Base-by-base conservation (phyloP, 1,140 invertebrate species). In the Cecropterus lyciades region DNA sequence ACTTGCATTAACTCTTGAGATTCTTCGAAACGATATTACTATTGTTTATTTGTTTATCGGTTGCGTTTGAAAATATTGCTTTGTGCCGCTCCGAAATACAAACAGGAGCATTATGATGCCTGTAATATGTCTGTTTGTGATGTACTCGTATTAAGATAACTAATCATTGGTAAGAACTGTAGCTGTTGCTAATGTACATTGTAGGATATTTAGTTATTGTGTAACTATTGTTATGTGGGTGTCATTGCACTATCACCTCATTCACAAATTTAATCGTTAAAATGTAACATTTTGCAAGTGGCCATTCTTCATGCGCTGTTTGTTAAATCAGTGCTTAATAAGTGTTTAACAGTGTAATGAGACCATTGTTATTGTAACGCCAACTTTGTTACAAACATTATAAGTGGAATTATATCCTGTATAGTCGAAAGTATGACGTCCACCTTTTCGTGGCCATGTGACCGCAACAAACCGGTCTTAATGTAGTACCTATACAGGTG, bases 401-500 rank as follows among this genome's bases (percentile, higher is more conserved):
- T 17, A 46, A 45, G 43, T 45, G 14, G 17, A 59, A 20, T 37
- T 52, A 30, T 17, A 15, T 43, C 30, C 64, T 57, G 3, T 67
- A 69, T 55, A 63, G 70, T 73, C 62, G 69, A 77, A 83, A 79
- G 79, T 82, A 75, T 79, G 77, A 79, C 75, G 70, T 60, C 51
- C 65, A 71, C 72, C 63, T 76, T 77, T 84, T 77, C 74, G 77
- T 82, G 75, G 78, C 79, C 73, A 75, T 64, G 74, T 79, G 80
- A 82, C 80, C 75, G 67, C 75, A 70, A 59, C 62, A 67, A 81
- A 88, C 85, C 78, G 82, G 85, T 88, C 74, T 65, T 56, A 17
- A 55, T 73, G 67, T 73, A 74, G 72, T 72, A 77, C 75, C 69
- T 71, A 77, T 77, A 84, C 85, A 87, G 82, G 85, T 85, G 82